Conservation (phyloP, 2,888 invertebrate genomes). For the Timema podura region DNA sequence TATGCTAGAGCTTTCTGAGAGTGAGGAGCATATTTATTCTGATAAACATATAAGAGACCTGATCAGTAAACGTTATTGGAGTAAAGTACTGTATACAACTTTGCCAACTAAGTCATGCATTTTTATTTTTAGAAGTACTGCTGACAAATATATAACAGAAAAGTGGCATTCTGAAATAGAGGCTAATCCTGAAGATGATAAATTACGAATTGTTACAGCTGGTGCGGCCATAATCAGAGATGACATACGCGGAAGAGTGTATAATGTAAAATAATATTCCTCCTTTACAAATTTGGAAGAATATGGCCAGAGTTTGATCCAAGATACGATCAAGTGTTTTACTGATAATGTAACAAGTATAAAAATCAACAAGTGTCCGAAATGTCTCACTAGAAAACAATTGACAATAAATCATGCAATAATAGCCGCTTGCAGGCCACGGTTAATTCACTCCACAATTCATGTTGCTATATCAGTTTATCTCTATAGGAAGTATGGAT, state of each 20-base stretch:
- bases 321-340: neutral
- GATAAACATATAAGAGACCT: constrained; percentile 11
- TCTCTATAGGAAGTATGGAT: constrained; percentile 3
- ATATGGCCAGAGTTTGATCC: neutral
- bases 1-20: neutral
- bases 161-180: neutral
- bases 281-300: constrained; percentile 13
- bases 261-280: neutral
- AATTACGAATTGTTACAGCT: constrained; percentile 1
- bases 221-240: neutral
- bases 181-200: neutral
- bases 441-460: constrained; percentile 1
- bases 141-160: neutral
- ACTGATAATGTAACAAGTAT: neutral
- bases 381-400: neutral
- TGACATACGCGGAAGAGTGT: neutral
- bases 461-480: constrained; percentile 1
- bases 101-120: neutral
- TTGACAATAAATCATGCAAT: neutral
- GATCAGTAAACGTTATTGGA: constrained; percentile 1
- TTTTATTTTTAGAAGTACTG: neutral
- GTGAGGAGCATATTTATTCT: constrained; percentile 8
- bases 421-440: neutral
- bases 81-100: neutral
- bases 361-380: neutral